Evolutionary conservation across 1,140 invertebrate species (phyloP), one percentile per base, ranked within the genome.

Genomic region (Sminthurides bifidus): DNA sequence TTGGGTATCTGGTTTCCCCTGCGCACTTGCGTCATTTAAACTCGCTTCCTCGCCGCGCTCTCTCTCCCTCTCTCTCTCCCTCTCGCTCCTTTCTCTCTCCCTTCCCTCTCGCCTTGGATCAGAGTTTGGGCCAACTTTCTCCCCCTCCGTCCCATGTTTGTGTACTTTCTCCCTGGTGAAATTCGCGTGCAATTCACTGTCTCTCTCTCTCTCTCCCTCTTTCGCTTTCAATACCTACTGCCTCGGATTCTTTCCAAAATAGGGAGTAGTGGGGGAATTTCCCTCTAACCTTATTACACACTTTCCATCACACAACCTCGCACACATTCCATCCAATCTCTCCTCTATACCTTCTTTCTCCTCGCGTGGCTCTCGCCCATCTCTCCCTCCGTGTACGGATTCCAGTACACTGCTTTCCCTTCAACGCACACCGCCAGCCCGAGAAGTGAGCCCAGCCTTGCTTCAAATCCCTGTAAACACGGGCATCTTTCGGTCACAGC

Each of bases 21-120:
- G 57, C 57, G 57, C 57, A 59, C 57, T 54, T 59, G 60, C 60
- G 60, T 62, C 60, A 62, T 59, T 58, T 53, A 35, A 6, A 12
- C 45, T 29, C 45, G 14, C 19, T 26, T 48, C 19, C 26, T 19
- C 24, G 19, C 46, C 46, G 30, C 44, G 24, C 17, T 17, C 46
- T 49, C 30, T 37, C 35, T 38, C 35, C 24, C 31, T 23, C 12
- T 40, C 43, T 37, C 29, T 49, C 30, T 26, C 44, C 24, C 31
- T 48, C 45, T 27, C 14, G 26, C 24, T 38, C 29, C 10, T 21
- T 24, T 43, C 41, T 30, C 31, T 35, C 31, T 54, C 26, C 17
- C 52, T 54, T n/a, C 15, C 30, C n/a, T n/a, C n/a, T n/a, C n/a
- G n/a, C n/a, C n/a, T n/a, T n/a, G n/a, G n/a, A n/a, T n/a, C n/a